phyloP scores from a whole-genome alignment of 2,888 invertebrate genomes.

The Nomada flava region DNA sequence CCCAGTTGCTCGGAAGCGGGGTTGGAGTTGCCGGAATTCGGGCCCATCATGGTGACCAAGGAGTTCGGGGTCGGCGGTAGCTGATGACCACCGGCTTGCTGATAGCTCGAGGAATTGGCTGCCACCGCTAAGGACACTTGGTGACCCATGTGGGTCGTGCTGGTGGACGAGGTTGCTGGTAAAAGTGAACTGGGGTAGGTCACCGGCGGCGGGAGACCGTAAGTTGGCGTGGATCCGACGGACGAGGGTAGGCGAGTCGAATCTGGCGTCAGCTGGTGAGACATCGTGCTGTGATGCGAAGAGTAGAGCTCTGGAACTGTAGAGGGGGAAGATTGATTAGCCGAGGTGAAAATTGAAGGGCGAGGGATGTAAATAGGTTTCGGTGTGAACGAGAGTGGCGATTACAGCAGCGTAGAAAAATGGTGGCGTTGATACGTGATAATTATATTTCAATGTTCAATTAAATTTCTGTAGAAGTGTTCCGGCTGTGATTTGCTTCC shows the following conservation, averaged over 20 bases:
- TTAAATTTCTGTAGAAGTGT: no score
- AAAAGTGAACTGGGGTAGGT: slow-evolving; percentile 81
- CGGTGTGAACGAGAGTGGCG: no score
- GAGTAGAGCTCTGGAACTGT: slow-evolving; percentile 82
- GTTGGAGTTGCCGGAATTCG: slow-evolving; percentile 84
- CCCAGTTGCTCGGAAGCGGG: slow-evolving; percentile 76
- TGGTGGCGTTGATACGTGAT: no score
- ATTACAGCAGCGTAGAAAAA: no score
- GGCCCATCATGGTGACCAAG: slow-evolving; percentile 85
- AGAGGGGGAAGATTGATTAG: background rate
- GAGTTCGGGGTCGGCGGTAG: slow-evolving; percentile 84
- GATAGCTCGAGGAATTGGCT: slow-evolving; percentile 86
- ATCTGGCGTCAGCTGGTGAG: slow-evolving; percentile 77
- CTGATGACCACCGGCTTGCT: slow-evolving; percentile 81
- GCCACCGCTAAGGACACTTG: slow-evolving; percentile 78
- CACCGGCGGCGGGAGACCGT: slow-evolving; percentile 84
- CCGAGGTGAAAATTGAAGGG: no score
- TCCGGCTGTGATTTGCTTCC: no score
- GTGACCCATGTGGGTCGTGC: slow-evolving; percentile 86
- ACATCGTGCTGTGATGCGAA: slow-evolving; percentile 81
- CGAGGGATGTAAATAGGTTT: no score
- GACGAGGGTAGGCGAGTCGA: slow-evolving; percentile 83
- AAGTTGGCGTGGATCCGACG: slow-evolving; percentile 81
- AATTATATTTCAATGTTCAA: no score
- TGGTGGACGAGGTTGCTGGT: slow-evolving; percentile 84